These are phyloP conservation scores for Pseudeuparius sepicola DNA, from an alignment of 2,888 invertebrate genomes.

Conservation along the genomic window DNA sequence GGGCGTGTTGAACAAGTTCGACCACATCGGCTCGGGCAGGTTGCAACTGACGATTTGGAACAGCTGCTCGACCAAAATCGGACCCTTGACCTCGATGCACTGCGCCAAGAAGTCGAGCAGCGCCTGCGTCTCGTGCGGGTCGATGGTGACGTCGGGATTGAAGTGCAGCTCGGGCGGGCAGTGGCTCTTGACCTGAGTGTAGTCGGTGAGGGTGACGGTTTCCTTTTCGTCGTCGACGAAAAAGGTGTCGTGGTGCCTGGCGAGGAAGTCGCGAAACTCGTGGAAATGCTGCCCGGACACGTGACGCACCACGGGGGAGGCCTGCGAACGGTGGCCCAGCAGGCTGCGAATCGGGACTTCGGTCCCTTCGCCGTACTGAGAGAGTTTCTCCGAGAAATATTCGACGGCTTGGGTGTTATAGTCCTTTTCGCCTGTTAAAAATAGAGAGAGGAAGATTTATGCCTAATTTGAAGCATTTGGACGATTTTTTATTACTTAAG, in stretches of 20 bases:
- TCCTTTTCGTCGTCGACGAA: slow-evolving; percentile 70
- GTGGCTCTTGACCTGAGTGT: slow-evolving; percentile 23
- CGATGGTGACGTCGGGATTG: slow-evolving; percentile 67
- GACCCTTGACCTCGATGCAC: slow-evolving; percentile 62
- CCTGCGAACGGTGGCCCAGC: slow-evolving; percentile 69
- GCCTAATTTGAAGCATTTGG: no score
- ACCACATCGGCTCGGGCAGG: slow-evolving; percentile 47
- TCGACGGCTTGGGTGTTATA: slow-evolving; percentile 95
- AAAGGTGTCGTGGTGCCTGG: slow-evolving; percentile 77
- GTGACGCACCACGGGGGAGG: slow-evolving; percentile 93
- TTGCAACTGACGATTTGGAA: slow-evolving; percentile 68
- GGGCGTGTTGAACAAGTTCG: slow-evolving; percentile 82
- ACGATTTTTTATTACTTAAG: no score
- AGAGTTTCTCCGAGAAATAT: slow-evolving; percentile 91
- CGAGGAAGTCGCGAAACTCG: slow-evolving; percentile 80
- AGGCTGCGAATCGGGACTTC: slow-evolving; percentile 96
- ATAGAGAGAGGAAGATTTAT: no score
- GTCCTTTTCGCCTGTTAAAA: slow-evolving; percentile 67
- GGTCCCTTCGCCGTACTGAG: slow-evolving; percentile 89
- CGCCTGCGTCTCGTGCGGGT: slow-evolving; percentile 72
- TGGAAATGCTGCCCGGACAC: slow-evolving; percentile 90
- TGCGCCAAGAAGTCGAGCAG: slow-evolving; percentile 58
- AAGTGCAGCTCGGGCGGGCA: slow-evolving; percentile 57
- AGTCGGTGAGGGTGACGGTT: slow-evolving; percentile 64
- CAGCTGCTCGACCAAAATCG: slow-evolving; percentile 77